Evolutionary conservation across 2,113 vertebrate species (phyloP), one percentile per base, ranked within the genome.

Genomic region (Scortum barcoo): DNA sequence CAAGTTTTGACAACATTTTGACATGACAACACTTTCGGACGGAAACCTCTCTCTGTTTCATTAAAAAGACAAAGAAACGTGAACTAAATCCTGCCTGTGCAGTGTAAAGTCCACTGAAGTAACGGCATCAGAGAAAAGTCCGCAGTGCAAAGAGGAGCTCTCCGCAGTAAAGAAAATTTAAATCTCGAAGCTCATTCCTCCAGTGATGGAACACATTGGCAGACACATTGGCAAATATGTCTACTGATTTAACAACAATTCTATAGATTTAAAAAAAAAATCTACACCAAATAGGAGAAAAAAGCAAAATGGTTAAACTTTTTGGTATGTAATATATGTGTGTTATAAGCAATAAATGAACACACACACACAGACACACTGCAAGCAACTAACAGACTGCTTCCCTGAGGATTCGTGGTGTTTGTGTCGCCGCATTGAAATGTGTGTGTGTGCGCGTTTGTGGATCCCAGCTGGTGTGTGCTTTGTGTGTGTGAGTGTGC

Each of bases 391-490:
- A 80, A 86, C 88, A 86, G 72, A 87, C 84, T 84, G 81, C 78
- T 79, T 83, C 89, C 79, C 84, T 1, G 16, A 81, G 72, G 86
- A 85, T 66, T 70, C 46, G 16, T 83, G 62, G 62, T 72, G 50
- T 84, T 84, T 78, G 76, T 89, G 72, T 86, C 44, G 46, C 67
- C 13, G 76, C 83, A 81, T 76, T 42, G 74, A 84, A 67, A 42
- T 46, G 56, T 69, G 74, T 81, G 61, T 75, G 48, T 70, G 24
- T 51, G 66, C n/a, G 68, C 80, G 60, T 44, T 22, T 58, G 71
- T 65, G 20, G 50, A 70, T 72, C 72, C 78, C 88, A 87, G 86
- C 86, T 91, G 86, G 73, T 87, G 77, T 42, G n/a, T 80, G 84
- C 30, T 80, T 36, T 65, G 36, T 38, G 36, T 71, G 36, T 5